phyloP scores from a whole-genome alignment of 2,113 vertebrate genomes.

The Pygathrix nemaeus region DNA sequence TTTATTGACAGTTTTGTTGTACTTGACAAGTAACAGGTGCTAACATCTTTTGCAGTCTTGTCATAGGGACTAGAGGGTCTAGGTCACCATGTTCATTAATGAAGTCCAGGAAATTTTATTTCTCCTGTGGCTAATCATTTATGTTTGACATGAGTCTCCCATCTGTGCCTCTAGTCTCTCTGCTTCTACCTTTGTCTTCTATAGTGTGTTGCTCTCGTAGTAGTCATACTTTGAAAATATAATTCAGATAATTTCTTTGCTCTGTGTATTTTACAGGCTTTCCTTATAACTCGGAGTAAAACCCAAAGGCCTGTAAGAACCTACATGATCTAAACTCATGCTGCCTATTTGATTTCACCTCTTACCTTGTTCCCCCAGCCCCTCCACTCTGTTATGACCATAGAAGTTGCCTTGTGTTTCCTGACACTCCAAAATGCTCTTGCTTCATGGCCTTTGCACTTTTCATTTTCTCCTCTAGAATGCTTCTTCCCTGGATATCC shows the following conservation, averaged over 20 bases:
- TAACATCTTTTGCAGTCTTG: constrained; percentile 53
- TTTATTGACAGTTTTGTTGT: constrained; percentile 58
- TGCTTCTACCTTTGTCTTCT: background rate
- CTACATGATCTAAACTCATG: background rate
- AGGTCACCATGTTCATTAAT: constrained; percentile 73
- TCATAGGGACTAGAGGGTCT: constrained; percentile 34
- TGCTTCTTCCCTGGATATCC: background rate
- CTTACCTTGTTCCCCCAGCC: background rate
- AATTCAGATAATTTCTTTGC: constrained; percentile 31
- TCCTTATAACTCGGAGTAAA: background rate
- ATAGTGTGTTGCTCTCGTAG: background rate
- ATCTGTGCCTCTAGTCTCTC: constrained; percentile 39
- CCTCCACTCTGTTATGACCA: background rate
- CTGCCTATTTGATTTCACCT: background rate
- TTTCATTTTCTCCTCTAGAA: background rate
- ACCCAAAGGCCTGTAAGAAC: background rate
- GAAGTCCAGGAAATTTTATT: constrained; percentile 49
- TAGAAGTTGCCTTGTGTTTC: background rate
- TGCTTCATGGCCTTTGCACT: background rate
- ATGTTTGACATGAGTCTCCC: constrained; percentile 39
- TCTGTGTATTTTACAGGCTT: background rate
- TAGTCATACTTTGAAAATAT: background rate
- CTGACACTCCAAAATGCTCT: background rate
- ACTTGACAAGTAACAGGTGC: constrained; percentile 70
- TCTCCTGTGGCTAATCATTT: constrained; percentile 67